Conservation (phyloP, 1,140 invertebrate species). For the Saccostrea echinata region DNA sequence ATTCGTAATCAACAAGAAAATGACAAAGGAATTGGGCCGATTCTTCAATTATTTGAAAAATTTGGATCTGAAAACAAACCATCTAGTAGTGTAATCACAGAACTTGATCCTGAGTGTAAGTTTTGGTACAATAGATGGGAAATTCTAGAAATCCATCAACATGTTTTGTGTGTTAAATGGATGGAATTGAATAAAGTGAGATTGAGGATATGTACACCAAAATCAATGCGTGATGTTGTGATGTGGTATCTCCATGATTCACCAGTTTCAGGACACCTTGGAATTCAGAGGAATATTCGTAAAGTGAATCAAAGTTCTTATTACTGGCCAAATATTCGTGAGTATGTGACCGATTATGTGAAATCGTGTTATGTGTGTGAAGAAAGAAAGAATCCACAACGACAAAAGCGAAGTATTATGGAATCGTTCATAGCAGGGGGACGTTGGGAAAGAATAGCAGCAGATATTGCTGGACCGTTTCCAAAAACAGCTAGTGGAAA, state of each 20-base stretch:
- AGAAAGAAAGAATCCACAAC: constrained; percentile 1
- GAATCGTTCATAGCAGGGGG: neutral
- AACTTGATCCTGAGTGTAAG: neutral
- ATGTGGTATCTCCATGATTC: constrained; percentile 5
- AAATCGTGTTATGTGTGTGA: constrained; percentile 38
- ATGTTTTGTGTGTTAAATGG: neutral
- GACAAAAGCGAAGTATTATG: neutral
- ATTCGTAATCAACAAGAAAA: neutral
- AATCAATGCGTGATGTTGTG: neutral
- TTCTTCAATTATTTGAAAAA: neutral
- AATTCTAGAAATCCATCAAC: constrained; percentile 28
- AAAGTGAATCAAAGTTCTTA: constrained; percentile 1
- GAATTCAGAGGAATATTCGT: neutral
- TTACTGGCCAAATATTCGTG: constrained; percentile 24
- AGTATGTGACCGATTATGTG: neutral
- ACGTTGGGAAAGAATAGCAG: constrained; percentile 40
- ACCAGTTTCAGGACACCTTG: constrained; percentile 12
- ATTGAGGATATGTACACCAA: constrained; percentile 29
- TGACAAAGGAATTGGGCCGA: neutral
- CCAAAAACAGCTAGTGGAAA: constrained; percentile 37
- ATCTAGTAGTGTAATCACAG: neutral
- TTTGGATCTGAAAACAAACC: neutral
- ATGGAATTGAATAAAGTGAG: neutral
- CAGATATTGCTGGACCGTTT: constrained; percentile 47
- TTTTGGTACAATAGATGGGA: constrained; percentile 44